Base-by-base conservation (phyloP, 1,140 invertebrate genomes). In the Drosophila ambigua region DNA sequence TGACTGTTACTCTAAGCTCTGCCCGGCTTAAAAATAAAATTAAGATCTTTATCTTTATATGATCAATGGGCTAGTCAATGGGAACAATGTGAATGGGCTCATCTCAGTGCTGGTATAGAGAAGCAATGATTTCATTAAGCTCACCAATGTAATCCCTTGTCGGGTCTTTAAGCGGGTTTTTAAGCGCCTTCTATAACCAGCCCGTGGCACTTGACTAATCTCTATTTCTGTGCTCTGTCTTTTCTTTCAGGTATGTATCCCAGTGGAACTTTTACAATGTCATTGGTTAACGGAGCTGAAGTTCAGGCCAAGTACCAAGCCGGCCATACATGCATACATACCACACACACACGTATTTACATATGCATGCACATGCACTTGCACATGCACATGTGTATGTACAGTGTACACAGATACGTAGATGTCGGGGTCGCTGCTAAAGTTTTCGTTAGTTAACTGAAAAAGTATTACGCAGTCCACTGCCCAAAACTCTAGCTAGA, bases 371-470 rank as follows among this genome's bases (percentile, higher is more conserved):
- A 20, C 20, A 20, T 24, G 4, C n/a, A n/a, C n/a, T n/a, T n/a
- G n/a, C n/a, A n/a, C 39, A 50, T 24, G 23, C 20, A 20, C 20
- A 20, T 24, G 4, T 23, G 23, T 23, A 24, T 24, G 23, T 24
- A 4, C 23, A 4, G 23, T 20, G 23, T 4, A 24, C 4, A 24
- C 23, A 24, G 20, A 15, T 46, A 54, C 23, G 39, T 31, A 23
- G 43, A 46, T 46, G 63, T 55, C 31, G 41, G 23, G 13, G 35
- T 39, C 2, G 35, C 5, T 11, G 35, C 35, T 2, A 39, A 87
- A 85, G 78, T 85, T 87, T 68, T 64, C 78, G 62, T 79, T 79
- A 87, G 78, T 85, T 87, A 85, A 85, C 82, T 85, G 82, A 85
- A 85, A 85, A 85, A 87, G 77, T 85, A 85, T 85, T 87, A 87